A percentile compares a stretch with the other conserved stretches of the same genome.
phyloP scores from a whole-genome alignment of 2,888 invertebrate species.

The Scaptodrosophila latifasciaeformis region DNA sequence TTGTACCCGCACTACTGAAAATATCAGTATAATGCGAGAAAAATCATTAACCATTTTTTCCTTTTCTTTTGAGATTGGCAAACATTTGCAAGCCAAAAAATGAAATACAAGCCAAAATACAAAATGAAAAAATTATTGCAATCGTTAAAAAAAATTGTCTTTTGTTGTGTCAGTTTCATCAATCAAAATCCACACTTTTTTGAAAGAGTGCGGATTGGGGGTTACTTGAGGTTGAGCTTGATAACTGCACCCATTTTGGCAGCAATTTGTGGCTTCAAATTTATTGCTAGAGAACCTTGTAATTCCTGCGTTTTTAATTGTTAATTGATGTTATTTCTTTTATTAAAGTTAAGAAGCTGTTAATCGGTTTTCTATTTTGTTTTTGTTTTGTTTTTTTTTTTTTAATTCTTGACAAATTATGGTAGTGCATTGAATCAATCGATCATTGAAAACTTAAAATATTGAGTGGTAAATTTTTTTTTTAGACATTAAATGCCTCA shows the following conservation, averaged over 20 bases:
- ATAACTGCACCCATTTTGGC: slow-evolving; percentile 25
- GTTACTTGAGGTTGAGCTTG: neutral
- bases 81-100: neutral
- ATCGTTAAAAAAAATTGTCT: neutral
- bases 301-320: slow-evolving; percentile 43
- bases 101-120: too few species aligned
- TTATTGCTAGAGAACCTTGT: slow-evolving; percentile 37
- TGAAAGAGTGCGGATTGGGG: neutral
- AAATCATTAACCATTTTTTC: too few species aligned
- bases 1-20: too few species aligned
- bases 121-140: too few species aligned
- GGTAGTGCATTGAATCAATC: slow-evolving; percentile 50
- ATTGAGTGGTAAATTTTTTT: slow-evolving; percentile 18
- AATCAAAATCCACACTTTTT: slow-evolving; percentile 20
- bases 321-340: slow-evolving; percentile 50
- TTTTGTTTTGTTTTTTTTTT: neutral
- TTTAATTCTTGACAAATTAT: slow-evolving; percentile 51
- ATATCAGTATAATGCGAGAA: too few species aligned
- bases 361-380: too few species aligned
- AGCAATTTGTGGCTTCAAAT: slow-evolving; percentile 9
- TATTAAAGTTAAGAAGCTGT: slow-evolving; percentile 30
- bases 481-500: slow-evolving; percentile 32
- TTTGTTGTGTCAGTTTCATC: slow-evolving; percentile 22
- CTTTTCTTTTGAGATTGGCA: too few species aligned
- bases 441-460: slow-evolving; percentile 9